Conservation (phyloP, 2,797 vertebrate species). For the Hydrophis major region DNA sequence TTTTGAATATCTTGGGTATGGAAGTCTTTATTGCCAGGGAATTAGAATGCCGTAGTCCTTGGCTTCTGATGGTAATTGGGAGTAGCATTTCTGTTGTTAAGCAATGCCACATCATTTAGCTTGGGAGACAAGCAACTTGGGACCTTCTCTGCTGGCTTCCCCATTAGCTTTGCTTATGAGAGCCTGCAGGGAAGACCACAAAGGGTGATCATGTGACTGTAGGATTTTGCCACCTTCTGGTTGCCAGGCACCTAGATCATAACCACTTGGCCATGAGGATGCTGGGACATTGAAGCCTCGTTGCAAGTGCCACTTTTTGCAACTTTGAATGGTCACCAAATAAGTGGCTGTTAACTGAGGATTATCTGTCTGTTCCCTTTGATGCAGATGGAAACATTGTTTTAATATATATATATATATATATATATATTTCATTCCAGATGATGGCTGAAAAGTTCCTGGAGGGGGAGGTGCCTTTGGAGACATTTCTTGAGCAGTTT, state of each 20-base stretch:
- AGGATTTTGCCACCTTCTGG: neutral
- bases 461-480: constrained; percentile 83
- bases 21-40: neutral
- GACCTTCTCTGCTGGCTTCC: neutral
- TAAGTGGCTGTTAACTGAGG: neutral
- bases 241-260: neutral
- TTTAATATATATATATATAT: rapidly evolving
- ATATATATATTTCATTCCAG: constrained; percentile 62
- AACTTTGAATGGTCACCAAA: neutral
- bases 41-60: neutral
- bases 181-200: neutral
- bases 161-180: neutral
- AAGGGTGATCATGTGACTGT: neutral
- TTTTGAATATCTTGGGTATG: neutral
- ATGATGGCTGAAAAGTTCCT: constrained; percentile 87
- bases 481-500: constrained; percentile 86
- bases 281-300: neutral
- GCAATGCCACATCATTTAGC: neutral
- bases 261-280: neutral
- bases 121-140: neutral
- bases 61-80: neutral
- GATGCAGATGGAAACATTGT: neutral
- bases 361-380: neutral
- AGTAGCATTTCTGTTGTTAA: neutral
- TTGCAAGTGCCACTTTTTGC: neutral